These are phyloP conservation scores for Eolophus roseicapilla DNA, from an alignment of 2,113 vertebrate genomes.

Conservation along the genomic window DNA sequence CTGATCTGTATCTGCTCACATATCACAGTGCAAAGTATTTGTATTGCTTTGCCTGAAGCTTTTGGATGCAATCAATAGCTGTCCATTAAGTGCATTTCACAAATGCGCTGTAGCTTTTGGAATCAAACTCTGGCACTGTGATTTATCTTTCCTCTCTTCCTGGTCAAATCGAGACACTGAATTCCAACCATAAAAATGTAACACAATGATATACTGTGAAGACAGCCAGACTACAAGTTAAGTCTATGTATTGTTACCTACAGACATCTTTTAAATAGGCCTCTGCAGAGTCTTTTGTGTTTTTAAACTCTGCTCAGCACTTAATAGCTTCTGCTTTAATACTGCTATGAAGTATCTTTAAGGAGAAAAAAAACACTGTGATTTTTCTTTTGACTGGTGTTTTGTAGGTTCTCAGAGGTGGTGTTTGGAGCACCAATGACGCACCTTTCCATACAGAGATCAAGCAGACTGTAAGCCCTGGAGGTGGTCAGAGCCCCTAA, in stretches of 20 bases:
- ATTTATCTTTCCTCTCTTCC: not conserved
- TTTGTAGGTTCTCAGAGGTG: not conserved
- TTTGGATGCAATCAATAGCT: not conserved
- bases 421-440: not conserved
- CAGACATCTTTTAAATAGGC: not conserved
- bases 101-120: not conserved
- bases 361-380: not conserved
- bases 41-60: not conserved
- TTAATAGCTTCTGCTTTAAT: conserved; percentile 8
- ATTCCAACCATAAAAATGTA: not conserved
- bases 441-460: not conserved
- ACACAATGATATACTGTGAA: conserved; percentile 4
- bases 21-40: not conserved
- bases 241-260: not conserved
- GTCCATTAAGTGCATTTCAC: not conserved
- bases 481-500: not conserved
- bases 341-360: not conserved
- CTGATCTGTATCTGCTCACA: not conserved
- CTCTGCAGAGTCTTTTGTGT: not conserved
- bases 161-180: not conserved
- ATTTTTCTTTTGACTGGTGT: not conserved
- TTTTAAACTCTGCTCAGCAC: not conserved
- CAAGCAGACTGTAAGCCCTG: accelerated
- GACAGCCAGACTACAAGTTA: not conserved
- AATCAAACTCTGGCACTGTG: not conserved